A percentile compares a stretch with the other conserved stretches of the same genome.
Evolutionary conservation across 2,888 invertebrate genomes (phyloP).

Genomic region (Pheosia gnoma): DNA sequence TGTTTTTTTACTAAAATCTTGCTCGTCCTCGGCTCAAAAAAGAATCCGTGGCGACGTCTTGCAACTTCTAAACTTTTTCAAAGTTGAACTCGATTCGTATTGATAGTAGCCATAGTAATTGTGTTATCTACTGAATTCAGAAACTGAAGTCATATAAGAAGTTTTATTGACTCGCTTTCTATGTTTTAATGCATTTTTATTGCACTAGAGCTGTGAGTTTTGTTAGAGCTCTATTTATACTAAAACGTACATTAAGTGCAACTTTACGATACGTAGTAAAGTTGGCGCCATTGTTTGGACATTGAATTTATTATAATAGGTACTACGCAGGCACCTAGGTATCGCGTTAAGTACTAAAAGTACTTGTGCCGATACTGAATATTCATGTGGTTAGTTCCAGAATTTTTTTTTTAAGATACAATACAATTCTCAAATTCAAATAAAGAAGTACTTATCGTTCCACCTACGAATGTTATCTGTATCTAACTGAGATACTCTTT

Average conservation of each 20-base stretch:
- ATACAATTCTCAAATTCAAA: no score
- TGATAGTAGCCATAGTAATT: conserved; percentile 19
- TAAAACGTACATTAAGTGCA: not conserved
- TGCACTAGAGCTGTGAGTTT: conserved; percentile 15
- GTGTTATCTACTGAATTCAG: conserved; percentile 13
- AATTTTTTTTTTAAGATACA: no score
- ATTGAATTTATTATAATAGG: conserved; percentile 9
- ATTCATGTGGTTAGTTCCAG: no score
- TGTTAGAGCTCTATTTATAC: not conserved
- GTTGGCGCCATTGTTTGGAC: conserved; percentile 5
- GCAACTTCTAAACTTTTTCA: conserved; percentile 13
- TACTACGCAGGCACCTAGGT: not conserved
- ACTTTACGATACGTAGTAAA: not conserved
- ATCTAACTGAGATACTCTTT: no score
- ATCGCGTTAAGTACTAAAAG: no score
- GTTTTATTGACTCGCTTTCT: conserved; percentile 26
- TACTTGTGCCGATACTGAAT: no score
- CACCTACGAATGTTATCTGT: no score
- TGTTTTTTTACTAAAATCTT: no score
- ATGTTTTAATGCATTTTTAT: conserved; percentile 34
- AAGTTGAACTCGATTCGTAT: conserved; percentile 14
- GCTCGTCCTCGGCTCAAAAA: conserved; percentile 6
- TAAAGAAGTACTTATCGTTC: no score
- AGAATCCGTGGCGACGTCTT: no score
- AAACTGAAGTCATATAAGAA: conserved; percentile 19